Evolutionary conservation across 2,113 vertebrate genomes (phyloP).

Genomic region (Aptenodytes forsteri): DNA sequence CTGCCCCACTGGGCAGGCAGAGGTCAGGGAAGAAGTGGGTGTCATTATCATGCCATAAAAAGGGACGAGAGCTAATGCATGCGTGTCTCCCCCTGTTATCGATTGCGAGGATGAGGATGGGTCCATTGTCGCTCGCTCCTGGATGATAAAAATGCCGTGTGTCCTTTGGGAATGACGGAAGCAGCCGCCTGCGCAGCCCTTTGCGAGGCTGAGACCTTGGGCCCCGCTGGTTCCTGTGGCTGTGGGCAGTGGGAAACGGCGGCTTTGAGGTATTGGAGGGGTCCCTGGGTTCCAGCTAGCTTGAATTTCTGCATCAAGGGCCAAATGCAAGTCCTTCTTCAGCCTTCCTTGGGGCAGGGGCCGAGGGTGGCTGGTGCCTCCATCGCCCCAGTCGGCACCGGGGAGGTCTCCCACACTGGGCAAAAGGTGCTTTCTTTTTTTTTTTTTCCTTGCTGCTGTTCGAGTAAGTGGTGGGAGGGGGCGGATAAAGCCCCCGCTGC

Average conservation of each 20-base stretch:
- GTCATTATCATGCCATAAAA: neutral
- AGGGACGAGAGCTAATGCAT: neutral
- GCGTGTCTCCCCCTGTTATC: neutral
- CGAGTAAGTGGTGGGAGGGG: neutral
- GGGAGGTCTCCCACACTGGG: fast-evolving
- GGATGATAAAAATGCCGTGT: fast-evolving
- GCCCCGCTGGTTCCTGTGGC: fast-evolving
- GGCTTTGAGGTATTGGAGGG: neutral
- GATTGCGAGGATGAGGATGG: neutral
- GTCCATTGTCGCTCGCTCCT: neutral
- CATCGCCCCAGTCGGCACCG: fast-evolving
- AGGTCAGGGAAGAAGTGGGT: neutral
- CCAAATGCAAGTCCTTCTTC: neutral
- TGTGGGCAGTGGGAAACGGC: neutral
- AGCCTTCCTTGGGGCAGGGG: neutral
- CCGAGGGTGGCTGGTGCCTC: neutral
- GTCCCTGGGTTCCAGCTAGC: neutral
- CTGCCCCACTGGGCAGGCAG: neutral
- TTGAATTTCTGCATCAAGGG: neutral
- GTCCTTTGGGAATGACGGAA: neutral
- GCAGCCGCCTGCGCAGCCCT: neutral
- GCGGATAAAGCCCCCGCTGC: neutral
- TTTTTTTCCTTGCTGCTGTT: fast-evolving
- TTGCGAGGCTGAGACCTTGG: neutral
- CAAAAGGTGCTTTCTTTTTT: neutral